A percentile compares a stretch with the other conserved stretches of the same genome.
Evolutionary conservation across 35 echinoderm and acorn worm species (phyloP).

Genomic region (Amphiura filiformis): DNA sequence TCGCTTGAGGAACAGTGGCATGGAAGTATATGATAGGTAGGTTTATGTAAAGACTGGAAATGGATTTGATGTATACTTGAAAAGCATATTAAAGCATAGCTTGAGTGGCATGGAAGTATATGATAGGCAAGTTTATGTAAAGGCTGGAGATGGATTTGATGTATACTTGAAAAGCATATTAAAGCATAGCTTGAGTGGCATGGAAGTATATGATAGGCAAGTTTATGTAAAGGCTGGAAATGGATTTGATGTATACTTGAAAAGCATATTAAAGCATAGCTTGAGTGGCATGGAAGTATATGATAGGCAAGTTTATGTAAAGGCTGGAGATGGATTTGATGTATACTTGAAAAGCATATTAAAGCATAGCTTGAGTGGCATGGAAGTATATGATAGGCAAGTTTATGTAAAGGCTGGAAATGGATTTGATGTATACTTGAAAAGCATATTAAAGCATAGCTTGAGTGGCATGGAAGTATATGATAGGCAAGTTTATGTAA

Average conservation of each 20-base stretch:
- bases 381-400: too few species aligned
- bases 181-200: conserved; percentile 69
- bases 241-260: too few species aligned
- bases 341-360: too few species aligned
- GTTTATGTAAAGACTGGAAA: neutral
- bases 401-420: too few species aligned
- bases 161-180: too few species aligned
- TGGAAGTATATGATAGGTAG: conserved; percentile 85
- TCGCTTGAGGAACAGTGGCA: conserved; percentile 61
- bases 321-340: neutral
- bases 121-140: conserved; percentile 56
- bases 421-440: too few species aligned
- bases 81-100: conserved; percentile 69
- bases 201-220: conserved; percentile 85
- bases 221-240: neutral
- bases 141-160: neutral
- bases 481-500: too few species aligned
- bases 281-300: conserved; percentile 82
- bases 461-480: too few species aligned
- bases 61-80: too few species aligned
- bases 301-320: conserved; percentile 56
- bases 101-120: conserved; percentile 82
- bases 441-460: too few species aligned
- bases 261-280: conserved; percentile 69
- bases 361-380: too few species aligned